Evolutionary conservation across 2,113 vertebrate genomes (phyloP).

Genomic region (Rutilus rutilus): DNA sequence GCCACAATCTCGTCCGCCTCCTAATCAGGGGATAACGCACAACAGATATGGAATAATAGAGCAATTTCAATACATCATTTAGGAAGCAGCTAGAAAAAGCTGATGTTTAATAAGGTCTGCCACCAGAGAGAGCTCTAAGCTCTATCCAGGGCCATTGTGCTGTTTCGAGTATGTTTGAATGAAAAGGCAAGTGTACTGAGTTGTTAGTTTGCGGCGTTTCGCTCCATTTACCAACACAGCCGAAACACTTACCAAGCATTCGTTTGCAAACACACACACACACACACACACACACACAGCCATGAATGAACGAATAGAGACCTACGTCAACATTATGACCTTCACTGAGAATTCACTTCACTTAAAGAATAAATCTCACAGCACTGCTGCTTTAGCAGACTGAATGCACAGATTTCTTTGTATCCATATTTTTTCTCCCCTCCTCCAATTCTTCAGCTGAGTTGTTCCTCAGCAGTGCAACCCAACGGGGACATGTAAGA

Average conservation of each 20-base stretch:
- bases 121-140: slow-evolving; percentile 42
- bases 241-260: slow-evolving; percentile 49
- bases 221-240: slow-evolving; percentile 48
- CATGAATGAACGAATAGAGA: slow-evolving; percentile 28
- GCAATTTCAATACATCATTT: slow-evolving; percentile 31
- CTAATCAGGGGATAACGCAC: slow-evolving; percentile 21
- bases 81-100: not conserved
- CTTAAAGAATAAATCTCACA: slow-evolving; percentile 7
- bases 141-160: slow-evolving; percentile 18
- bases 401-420: slow-evolving; percentile 2
- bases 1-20: slow-evolving; percentile 8
- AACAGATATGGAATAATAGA: slow-evolving; percentile 1
- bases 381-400: slow-evolving; percentile 18
- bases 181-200: slow-evolving; percentile 47
- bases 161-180: slow-evolving; percentile 16
- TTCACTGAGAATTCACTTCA: slow-evolving; percentile 24
- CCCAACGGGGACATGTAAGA: slow-evolving; percentile 39
- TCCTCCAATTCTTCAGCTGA: slow-evolving; percentile 31
- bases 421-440: slow-evolving; percentile 12
- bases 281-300: slow-evolving; percentile 44
- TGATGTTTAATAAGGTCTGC: slow-evolving; percentile 6
- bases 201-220: slow-evolving; percentile 43
- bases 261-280: slow-evolving; percentile 17
- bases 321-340: slow-evolving; percentile 14
- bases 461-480: slow-evolving; percentile 48